Evolutionary conservation across 2,113 vertebrate species (phyloP).

Genomic region (Eclectus roratus): DNA sequence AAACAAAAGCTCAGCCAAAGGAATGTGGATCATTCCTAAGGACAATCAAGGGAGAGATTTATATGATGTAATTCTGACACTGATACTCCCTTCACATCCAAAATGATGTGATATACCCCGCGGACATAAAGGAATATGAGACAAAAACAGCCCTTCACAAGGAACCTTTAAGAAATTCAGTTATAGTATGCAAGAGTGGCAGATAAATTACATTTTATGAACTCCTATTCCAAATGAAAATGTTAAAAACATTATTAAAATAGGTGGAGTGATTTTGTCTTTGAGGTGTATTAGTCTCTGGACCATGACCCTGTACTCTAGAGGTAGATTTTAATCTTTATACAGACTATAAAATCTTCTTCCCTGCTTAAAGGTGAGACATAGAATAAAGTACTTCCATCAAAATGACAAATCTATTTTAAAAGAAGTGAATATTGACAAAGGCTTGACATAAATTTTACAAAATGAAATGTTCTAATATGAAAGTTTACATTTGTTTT

Average conservation of each 20-base stretch:
- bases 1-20: not conserved
- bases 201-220: not conserved
- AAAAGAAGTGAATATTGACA: not conserved
- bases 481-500: not conserved
- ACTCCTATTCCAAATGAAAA: not conserved
- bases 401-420: not conserved
- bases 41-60: not conserved
- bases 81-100: not conserved
- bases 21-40: not conserved
- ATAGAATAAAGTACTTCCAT: not conserved
- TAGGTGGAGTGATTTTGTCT: not conserved
- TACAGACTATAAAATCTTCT: not conserved
- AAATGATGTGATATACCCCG: not conserved
- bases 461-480: not conserved
- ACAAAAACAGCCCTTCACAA: not conserved
- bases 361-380: not conserved
- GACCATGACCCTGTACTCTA: not conserved
- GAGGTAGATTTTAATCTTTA: not conserved
- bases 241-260: not conserved
- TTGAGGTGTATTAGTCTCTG: not conserved
- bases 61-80: not conserved
- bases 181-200: not conserved
- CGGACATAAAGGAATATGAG: not conserved
- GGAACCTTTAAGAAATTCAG: not conserved
- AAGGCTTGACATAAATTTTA: not conserved